These are phyloP conservation scores for Pluvialis apricaria DNA, from an alignment of 2,113 vertebrate species.

Conservation along the genomic window DNA sequence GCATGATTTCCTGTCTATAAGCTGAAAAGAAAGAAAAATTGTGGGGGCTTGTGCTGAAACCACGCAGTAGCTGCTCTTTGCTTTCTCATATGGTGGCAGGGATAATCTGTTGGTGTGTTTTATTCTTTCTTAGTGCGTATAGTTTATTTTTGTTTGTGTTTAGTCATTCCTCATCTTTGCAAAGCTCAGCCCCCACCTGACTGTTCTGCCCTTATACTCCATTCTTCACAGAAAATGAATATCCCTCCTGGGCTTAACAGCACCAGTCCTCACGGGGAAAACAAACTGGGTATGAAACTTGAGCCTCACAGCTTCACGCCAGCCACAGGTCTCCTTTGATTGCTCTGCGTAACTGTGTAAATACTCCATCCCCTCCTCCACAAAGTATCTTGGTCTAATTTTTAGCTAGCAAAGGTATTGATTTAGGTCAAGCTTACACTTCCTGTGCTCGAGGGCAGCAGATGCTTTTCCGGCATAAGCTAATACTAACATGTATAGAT, in stretches of 20 bases:
- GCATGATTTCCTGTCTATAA: neutral
- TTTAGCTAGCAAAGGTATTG: neutral
- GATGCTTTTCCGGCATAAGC: neutral
- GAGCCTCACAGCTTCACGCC: neutral
- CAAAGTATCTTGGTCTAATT: neutral
- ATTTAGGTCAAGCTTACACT: neutral
- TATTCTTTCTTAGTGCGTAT: neutral
- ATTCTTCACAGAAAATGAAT: neutral
- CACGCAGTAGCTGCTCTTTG: neutral
- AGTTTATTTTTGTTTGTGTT: neutral
- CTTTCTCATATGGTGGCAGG: neutral
- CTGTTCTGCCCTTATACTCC: neutral
- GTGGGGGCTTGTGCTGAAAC: neutral
- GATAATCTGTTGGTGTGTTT: neutral
- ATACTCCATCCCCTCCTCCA: neutral
- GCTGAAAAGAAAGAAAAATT: neutral
- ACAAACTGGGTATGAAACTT: neutral
- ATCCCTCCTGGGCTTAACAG: neutral
- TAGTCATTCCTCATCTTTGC: neutral
- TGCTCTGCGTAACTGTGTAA: neutral
- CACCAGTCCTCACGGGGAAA: neutral
- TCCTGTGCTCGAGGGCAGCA: neutral
- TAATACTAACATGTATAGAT: neutral
- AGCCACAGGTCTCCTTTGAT: neutral
- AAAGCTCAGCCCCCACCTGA: neutral